Conservation (phyloP, 2,888 invertebrate species). For the Nephrotoma flavescens region DNA sequence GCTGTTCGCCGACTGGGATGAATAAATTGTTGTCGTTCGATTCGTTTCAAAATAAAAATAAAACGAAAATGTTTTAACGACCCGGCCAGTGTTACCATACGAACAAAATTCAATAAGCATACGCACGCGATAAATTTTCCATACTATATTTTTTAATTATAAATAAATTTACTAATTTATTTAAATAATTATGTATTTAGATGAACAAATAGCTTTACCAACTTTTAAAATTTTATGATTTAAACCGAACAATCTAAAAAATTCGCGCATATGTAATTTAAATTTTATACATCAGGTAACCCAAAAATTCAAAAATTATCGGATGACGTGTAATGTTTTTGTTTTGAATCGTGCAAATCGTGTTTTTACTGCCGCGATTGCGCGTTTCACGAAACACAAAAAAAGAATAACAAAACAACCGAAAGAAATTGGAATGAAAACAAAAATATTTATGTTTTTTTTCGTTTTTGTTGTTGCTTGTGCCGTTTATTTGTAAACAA, state of each 20-base stretch:
- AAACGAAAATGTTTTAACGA: background rate
- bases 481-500: background rate
- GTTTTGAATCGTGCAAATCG: background rate
- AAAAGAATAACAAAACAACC: background rate
- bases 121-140: background rate
- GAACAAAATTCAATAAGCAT: background rate
- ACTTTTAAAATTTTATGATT: too few species aligned
- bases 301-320: background rate
- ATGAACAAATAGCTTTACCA: too few species aligned
- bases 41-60: background rate
- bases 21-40: background rate
- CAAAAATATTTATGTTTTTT: background rate
- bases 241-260: background rate
- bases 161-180: background rate
- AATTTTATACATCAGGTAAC: background rate
- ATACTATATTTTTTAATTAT: background rate
- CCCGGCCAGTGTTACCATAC: slow-evolving; percentile 7
- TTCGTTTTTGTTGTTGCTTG: background rate
- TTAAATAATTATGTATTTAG: too few species aligned
- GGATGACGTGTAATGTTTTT: background rate
- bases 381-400: background rate
- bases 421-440: background rate
- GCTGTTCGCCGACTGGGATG: slow-evolving; percentile 7
- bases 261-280: background rate
- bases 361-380: background rate